Conservation (phyloP, 2,113 vertebrate genomes). For the Monopterus albus region DNA sequence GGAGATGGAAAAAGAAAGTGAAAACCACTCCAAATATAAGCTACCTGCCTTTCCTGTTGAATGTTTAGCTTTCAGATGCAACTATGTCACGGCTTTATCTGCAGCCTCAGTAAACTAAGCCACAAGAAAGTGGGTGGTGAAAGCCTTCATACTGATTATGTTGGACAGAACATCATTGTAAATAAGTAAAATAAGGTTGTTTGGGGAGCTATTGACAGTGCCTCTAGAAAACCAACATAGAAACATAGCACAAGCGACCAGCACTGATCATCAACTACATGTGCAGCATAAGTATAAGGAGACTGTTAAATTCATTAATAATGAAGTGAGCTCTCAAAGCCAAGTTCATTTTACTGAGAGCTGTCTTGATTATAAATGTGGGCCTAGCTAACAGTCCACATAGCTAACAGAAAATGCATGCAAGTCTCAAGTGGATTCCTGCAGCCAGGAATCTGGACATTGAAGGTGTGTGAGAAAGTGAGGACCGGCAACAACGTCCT, state of each 20-base stretch:
- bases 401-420: too few relatives aligned
- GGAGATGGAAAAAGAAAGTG: too few relatives aligned
- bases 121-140: constrained; percentile 12
- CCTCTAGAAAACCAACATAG: too few relatives aligned
- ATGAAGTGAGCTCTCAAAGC: constrained; percentile 42
- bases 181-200: constrained; percentile 63
- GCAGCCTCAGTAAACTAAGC: neutral
- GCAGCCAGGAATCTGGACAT: too few relatives aligned
- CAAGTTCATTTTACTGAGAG: constrained; percentile 10
- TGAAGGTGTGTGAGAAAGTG: too few relatives aligned
- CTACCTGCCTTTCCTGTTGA: too few relatives aligned
- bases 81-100: neutral
- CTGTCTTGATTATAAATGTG: constrained; percentile 36
- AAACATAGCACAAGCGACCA: too few relatives aligned
- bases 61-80: neutral
- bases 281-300: constrained; percentile 8
- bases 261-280: too few relatives aligned
- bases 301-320: constrained; percentile 37
- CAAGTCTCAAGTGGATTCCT: too few relatives aligned
- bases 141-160: constrained; percentile 39
- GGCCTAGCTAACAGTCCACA: constrained; percentile 26
- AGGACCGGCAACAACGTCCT: too few relatives aligned
- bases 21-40: too few relatives aligned
- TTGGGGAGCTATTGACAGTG: constrained; percentile 59
- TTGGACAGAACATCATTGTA: constrained; percentile 34